Base-by-base conservation (phyloP, 2,888 invertebrate species). In the Phengaris alcon region DNA sequence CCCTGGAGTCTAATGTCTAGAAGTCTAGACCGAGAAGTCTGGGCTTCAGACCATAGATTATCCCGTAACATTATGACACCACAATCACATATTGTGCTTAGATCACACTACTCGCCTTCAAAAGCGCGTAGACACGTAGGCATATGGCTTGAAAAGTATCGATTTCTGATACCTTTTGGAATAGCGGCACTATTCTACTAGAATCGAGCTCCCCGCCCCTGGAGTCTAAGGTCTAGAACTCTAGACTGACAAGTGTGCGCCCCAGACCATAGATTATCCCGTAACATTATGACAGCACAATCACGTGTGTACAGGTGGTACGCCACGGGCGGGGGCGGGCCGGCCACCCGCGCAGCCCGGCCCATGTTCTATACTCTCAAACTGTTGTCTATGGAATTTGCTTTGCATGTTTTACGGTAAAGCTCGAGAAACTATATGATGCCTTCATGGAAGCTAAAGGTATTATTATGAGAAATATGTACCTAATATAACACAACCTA, bases 331-430 rank as follows among this genome's bases (percentile, higher is more conserved):
- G 82, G 83, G 87, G 92, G 91, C 91, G 91, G 90, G 83, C 84
- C 85, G 83, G 86, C 85, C 87, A 85, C 86, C 84, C 85, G 86
- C 83, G 87, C 85, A 90, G 89, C 93, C 91, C 90, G 90, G 88
- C 88, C 90, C 84, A 80, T 84, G 82, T 86, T 6, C 52, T 35
- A 22, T 54, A 35, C 64, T 64, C 64, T 64, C 64, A 64, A 64
- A 64, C 64, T 64, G 22, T 59, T 35, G 22, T 59, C 59, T 59
- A 22, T 59, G 59, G 59, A 35, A 35, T 35, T 35, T 35, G 35
- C 35, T 35, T 35, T 35, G 35, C 35, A 35, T 35, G 35, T 35
- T 35, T 35, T 2, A 35, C 35, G 35, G 35, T 35, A 35, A 35
- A 35, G 35, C 4, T 35, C 35, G 35, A 35, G 35, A 35, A 35